Base-by-base conservation (phyloP, 1,140 invertebrate genomes). In the Apis cerana region DNA sequence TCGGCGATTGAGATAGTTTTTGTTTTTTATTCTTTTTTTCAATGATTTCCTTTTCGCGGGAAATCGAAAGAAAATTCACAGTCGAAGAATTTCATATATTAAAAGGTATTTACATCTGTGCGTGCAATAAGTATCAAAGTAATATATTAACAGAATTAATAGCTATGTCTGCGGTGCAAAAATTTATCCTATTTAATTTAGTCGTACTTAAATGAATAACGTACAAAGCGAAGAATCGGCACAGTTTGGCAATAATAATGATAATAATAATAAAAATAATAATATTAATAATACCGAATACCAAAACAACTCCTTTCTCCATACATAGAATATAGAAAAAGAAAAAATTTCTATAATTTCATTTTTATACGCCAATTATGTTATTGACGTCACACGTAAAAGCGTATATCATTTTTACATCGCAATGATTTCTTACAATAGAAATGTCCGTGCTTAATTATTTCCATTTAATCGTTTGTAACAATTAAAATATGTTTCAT, bases 111-210 rank as follows among this genome's bases (percentile, higher is more conserved):
- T 43, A 82, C 58, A 58, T 56, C 43, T 82, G 75, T 82, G 80
- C 75, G 80, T 78, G 56, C 50, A 21, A 77, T 2, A 54, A 56
- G 21, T 70, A 82, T n/a, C 17, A 52, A 71, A 52, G n/a, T 21
- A 17, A 82, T 13, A 56, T 4, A n/a, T 54, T 62, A 77, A 82
- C 75, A 78, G 80, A 82, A 70, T 82, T 77, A 82, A 82, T 78
- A 78, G 80, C 67, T 65, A 82, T 64, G 64, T 62, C 65, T 82
- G 80, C 75, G 56, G 19, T 76, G 71, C 72, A 80, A 74, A 65
- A 80, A 21, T 54, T 68, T 43, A n/a, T 65, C n/a, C 23, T 58
- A 17, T 27, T 77, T 10, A 58, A 43, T 54, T 78, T 70, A 43
- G 13, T 50, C 71, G 54, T n/a, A 64, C n/a, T 81, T 43, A 10